A percentile compares a stretch with the other conserved stretches of the same genome.
phyloP scores from a whole-genome alignment of 2,888 invertebrate species.

The Pilophorus perplexus region DNA sequence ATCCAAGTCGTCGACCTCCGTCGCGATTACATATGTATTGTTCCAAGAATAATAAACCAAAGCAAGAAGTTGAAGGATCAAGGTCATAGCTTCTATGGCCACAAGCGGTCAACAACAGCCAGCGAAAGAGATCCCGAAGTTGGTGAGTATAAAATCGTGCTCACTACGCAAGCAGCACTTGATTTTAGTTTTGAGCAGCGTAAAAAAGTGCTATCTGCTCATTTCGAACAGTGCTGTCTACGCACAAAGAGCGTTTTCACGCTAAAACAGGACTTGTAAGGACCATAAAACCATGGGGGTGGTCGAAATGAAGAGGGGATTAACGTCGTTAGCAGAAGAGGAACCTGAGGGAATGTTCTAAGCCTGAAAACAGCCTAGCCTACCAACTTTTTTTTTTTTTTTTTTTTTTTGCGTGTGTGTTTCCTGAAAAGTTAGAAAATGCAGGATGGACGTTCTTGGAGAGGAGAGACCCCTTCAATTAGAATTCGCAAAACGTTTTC shows the following conservation, averaged over 20 bases:
- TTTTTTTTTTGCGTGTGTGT: no score
- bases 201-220: background rate
- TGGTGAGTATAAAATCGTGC: conserved; percentile 11
- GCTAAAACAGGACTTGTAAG: background rate
- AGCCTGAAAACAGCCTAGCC: background rate
- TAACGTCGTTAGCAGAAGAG: background rate
- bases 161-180: conserved; percentile 1
- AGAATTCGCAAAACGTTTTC: no score
- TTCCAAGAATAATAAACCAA: no score
- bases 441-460: no score
- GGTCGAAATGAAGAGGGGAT: background rate
- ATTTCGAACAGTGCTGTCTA: no score
- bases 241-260: background rate
- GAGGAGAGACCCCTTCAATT: no score
- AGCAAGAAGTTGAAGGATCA: conserved; percentile 15
- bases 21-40: no score
- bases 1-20: no score
- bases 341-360: background rate
- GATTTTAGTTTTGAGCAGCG: background rate
- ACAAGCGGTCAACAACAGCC: conserved; percentile 8
- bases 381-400: no score
- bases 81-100: background rate
- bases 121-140: conserved; percentile 15
- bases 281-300: background rate
- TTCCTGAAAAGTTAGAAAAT: no score